phyloP scores from a whole-genome alignment of 2,797 vertebrate species.

The Cuculus canorus region DNA sequence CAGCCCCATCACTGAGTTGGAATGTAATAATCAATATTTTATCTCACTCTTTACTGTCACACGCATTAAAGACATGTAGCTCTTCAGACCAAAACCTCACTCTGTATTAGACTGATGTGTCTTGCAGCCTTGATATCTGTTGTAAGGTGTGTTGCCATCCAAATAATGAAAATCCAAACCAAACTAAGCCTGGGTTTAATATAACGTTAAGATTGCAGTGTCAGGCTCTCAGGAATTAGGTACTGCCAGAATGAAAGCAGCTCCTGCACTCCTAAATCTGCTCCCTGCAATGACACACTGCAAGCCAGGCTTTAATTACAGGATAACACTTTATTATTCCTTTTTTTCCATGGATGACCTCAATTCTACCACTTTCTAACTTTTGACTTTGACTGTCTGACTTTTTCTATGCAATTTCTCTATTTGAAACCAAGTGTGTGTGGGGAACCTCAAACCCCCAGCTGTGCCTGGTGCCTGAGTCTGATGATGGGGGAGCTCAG shows the following conservation, averaged over 20 bases:
- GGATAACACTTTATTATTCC: slow-evolving; percentile 14
- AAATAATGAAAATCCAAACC: not conserved
- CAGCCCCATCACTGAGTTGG: not conserved
- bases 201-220: not conserved
- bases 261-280: not conserved
- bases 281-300: not conserved
- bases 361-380: not conserved
- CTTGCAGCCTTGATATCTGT: not conserved
- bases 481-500: not conserved
- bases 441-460: rapidly evolving
- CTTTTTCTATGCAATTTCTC: not conserved
- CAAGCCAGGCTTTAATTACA: slow-evolving; percentile 32
- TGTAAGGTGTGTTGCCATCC: not conserved
- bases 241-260: not conserved
- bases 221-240: slow-evolving; percentile 14
- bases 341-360: not conserved
- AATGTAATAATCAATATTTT: not conserved
- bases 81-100: not conserved
- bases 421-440: not conserved
- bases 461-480: not conserved
- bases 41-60: not conserved
- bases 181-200: not conserved
- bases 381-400: not conserved
- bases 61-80: not conserved
- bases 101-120: not conserved